Evolutionary conservation across 2,113 vertebrate genomes (phyloP).

Genomic region (Lanius collurio): DNA sequence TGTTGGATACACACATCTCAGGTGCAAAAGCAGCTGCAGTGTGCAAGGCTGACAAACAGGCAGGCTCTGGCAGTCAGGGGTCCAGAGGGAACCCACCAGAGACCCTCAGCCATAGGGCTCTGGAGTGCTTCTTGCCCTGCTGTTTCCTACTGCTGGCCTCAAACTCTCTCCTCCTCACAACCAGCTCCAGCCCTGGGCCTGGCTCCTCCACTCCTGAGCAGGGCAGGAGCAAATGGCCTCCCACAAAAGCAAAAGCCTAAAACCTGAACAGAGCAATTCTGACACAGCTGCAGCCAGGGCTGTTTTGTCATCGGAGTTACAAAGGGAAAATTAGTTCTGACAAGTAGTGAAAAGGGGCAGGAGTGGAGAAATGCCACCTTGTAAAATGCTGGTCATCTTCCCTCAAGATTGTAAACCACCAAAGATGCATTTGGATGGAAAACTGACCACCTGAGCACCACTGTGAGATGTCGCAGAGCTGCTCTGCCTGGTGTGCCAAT

Average conservation of each 20-base stretch:
- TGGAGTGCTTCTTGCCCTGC: not conserved
- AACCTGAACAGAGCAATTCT: not conserved
- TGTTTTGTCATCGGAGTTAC: not conserved
- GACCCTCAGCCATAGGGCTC: accelerated
- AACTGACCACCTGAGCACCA: not conserved
- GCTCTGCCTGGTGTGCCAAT: not conserved
- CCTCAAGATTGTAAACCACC: not conserved
- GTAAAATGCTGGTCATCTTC: not conserved
- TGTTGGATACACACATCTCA: not conserved
- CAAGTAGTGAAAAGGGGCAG: not conserved
- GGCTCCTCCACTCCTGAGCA: not conserved
- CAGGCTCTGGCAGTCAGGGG: not conserved
- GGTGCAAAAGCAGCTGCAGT: not conserved
- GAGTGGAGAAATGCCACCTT: not conserved
- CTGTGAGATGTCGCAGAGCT: not conserved
- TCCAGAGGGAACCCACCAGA: not conserved
- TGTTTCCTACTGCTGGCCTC: accelerated
- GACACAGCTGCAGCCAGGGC: not conserved
- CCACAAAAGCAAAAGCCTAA: not conserved
- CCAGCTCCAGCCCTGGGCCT: not conserved
- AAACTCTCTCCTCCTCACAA: not conserved
- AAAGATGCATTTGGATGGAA: not conserved
- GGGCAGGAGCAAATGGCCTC: not conserved
- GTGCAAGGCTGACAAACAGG: not conserved
- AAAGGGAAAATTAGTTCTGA: not conserved